phyloP scores from a whole-genome alignment of 2,888 invertebrate species.

The Lasioglossum morio region DNA sequence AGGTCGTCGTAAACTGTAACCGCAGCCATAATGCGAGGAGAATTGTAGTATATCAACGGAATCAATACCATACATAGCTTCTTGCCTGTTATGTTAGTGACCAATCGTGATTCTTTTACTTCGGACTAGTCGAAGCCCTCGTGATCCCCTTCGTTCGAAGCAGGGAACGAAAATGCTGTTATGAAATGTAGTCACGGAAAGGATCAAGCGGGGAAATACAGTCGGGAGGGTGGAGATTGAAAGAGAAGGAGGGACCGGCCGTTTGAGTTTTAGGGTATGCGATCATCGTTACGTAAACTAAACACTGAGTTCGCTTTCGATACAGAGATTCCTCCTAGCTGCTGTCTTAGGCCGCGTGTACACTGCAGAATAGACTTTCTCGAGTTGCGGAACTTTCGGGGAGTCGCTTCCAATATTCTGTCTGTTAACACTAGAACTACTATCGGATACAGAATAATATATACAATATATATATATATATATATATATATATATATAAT shows the following conservation, averaged over 20 bases:
- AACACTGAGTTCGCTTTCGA: neutral
- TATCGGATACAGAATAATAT: neutral
- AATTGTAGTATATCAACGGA: neutral
- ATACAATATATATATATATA: too few species aligned
- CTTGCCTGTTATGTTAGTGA: neutral
- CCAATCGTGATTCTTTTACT: slow-evolving; percentile 12
- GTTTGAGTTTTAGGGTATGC: neutral
- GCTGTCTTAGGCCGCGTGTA: neutral
- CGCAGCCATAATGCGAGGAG: neutral
- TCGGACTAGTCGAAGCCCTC: neutral
- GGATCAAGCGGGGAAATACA: slow-evolving; percentile 17
- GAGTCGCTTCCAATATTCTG: neutral
- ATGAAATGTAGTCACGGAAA: slow-evolving; percentile 38
- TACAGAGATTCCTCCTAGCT: neutral
- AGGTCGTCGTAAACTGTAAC: neutral
- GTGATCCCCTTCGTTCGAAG: slow-evolving; percentile 10
- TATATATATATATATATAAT: too few species aligned
- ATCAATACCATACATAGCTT: slow-evolving; percentile 1
- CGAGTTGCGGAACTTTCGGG: neutral
- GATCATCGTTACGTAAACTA: slow-evolving; percentile 16
- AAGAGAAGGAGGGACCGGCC: neutral
- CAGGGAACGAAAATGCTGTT: slow-evolving; percentile 21
- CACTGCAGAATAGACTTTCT: neutral
- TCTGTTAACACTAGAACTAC: neutral
- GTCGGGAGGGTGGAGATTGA: neutral